Percentiles rank a stretch among this genome's conserved stretches.
phyloP scores from a whole-genome alignment of 2,888 invertebrate genomes.

The Drosophila pegasa region DNA sequence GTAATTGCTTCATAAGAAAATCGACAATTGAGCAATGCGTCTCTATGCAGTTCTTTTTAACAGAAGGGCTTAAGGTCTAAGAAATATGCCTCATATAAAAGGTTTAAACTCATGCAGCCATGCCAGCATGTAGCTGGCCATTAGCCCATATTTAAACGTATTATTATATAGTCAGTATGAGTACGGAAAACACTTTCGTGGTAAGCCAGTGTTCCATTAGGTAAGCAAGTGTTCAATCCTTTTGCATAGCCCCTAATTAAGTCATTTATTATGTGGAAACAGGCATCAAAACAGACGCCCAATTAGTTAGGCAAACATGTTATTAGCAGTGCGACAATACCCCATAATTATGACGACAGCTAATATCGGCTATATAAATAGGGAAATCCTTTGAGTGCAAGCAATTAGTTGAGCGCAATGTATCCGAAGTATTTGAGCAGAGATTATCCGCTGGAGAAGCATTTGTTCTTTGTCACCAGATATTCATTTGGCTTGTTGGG shows the following conservation, averaged over 20 bases:
- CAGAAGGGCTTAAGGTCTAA: too few species aligned
- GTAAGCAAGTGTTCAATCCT: constrained; percentile 29
- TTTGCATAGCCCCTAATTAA: constrained; percentile 30
- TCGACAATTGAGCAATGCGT: too few species aligned
- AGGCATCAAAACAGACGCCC: constrained; percentile 24
- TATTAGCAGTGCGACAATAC: constrained; percentile 32
- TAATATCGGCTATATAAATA: constrained; percentile 37
- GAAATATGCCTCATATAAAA: too few species aligned
- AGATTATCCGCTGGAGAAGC: constrained; percentile 60
- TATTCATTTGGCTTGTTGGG: constrained; percentile 60
- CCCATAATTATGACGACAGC: constrained; percentile 19
- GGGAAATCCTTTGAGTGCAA: neutral
- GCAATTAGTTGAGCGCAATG: constrained; percentile 38
- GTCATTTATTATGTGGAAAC: constrained; percentile 40
- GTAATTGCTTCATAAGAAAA: too few species aligned
- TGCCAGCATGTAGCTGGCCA: neutral
- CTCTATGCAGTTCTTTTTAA: too few species aligned
- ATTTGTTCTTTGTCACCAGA: constrained; percentile 62
- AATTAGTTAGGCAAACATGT: constrained; percentile 49
- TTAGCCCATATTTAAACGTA: neutral
- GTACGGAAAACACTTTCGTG: neutral
- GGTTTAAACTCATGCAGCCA: neutral
- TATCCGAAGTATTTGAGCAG: constrained; percentile 56
- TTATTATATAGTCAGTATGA: constrained; percentile 1
- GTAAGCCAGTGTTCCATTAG: constrained; percentile 12